Conservation (phyloP, 2,113 vertebrate genomes). For the Odocoileus virginianus region DNA sequence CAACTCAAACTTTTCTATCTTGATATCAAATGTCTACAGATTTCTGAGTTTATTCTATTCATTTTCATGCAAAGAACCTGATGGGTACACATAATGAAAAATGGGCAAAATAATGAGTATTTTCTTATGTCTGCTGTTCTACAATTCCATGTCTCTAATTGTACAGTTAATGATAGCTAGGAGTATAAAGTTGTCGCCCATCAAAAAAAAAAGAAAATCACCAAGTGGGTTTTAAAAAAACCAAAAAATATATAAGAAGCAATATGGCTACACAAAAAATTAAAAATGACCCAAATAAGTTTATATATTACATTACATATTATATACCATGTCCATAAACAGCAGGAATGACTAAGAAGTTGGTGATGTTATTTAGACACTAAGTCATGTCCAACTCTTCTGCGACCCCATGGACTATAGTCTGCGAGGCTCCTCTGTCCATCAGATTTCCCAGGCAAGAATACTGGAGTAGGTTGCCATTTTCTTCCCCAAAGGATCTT, state of each 20-base stretch:
- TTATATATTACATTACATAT: not conserved
- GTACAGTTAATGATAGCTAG: conserved; percentile 84
- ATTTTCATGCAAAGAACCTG: not conserved
- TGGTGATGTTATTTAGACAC: not conserved
- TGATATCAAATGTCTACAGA: not conserved
- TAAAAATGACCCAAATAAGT: not conserved
- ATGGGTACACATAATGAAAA: conserved; percentile 81
- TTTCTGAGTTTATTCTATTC: not conserved
- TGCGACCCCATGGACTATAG: not conserved
- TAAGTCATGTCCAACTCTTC: not conserved
- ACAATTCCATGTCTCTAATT: conserved; percentile 78
- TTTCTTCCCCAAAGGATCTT: not conserved
- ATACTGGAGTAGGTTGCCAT: not conserved
- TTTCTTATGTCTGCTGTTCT: conserved; percentile 84
- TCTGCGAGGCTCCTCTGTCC: not conserved
- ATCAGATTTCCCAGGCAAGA: not conserved
- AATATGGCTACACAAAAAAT: conserved; percentile 5
- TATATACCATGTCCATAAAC: not conserved
- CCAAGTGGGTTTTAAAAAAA: conserved; percentile 77
- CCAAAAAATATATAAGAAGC: not conserved
- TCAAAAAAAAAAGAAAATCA: conserved; percentile 85
- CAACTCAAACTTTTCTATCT: not conserved
- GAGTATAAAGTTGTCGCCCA: conserved; percentile 82
- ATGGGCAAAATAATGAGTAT: conserved; percentile 78
- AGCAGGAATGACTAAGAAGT: not conserved